Evolutionary conservation across 2,113 vertebrate genomes (phyloP).

Genomic region (Microcebus ravelobensis): DNA sequence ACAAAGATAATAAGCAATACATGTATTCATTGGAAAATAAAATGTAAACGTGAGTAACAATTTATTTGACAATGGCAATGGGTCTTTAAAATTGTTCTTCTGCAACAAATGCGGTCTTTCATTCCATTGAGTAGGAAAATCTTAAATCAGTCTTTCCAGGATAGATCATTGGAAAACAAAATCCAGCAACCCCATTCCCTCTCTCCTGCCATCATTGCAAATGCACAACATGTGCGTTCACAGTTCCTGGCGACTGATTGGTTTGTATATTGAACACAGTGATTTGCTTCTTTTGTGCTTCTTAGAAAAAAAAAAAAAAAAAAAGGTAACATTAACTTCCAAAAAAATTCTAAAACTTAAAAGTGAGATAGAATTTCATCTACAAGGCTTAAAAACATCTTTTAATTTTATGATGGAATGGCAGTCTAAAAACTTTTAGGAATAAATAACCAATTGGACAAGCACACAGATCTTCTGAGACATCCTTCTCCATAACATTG

Average conservation of each 20-base stretch:
- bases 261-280: not conserved
- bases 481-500: not conserved
- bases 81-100: not conserved
- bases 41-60: not conserved
- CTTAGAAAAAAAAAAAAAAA: not conserved
- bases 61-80: not conserved
- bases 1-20: not conserved
- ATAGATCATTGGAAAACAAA: not conserved
- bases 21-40: not conserved
- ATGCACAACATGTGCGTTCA: not conserved
- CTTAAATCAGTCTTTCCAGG: not conserved
- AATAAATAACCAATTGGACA: slow-evolving; percentile 14
- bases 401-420: slow-evolving; percentile 31
- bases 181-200: not conserved
- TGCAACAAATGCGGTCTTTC: not conserved
- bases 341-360: slow-evolving; percentile 48
- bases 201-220: not conserved
- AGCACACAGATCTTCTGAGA: not conserved
- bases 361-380: not conserved
- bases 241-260: not conserved
- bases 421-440: slow-evolving; percentile 25
- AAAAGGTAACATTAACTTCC: not conserved
- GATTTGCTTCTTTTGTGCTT: slow-evolving; percentile 1
- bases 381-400: slow-evolving; percentile 2
- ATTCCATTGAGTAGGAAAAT: not conserved